Conservation (phyloP, 2,797 vertebrate genomes). For the Rhynchonycteris naso region DNA sequence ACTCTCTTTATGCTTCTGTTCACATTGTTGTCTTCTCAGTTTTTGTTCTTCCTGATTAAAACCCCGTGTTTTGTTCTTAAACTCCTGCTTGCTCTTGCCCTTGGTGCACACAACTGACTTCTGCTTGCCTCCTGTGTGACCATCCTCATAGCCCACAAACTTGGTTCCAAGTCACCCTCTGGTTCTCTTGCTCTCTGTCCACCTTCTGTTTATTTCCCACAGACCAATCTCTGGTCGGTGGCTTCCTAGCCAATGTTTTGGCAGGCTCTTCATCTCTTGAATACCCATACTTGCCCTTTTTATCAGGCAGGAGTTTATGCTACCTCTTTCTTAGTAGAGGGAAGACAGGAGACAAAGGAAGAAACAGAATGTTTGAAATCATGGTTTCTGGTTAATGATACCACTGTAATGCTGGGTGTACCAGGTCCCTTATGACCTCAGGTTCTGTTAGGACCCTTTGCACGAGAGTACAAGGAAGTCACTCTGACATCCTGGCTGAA, state of each 20-base stretch:
- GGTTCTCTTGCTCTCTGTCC: not conserved
- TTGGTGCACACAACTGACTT: not conserved
- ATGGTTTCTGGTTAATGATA: not conserved
- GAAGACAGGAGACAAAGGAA: not conserved
- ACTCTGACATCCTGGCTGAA: not conserved
- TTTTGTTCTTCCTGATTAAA: not conserved
- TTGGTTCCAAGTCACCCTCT: not conserved
- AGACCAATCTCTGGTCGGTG: not conserved
- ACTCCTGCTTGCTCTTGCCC: not conserved
- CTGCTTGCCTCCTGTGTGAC: not conserved
- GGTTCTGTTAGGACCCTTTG: not conserved
- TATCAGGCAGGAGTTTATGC: not conserved
- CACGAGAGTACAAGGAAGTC: not conserved
- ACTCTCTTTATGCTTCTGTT: not conserved
- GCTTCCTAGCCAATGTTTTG: not conserved
- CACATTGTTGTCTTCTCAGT: not conserved
- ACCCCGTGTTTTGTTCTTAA: not conserved
- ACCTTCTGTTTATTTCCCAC: not conserved
- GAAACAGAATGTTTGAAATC: not conserved
- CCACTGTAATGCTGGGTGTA: not conserved
- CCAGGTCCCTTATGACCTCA: not conserved
- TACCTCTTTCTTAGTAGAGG: not conserved
- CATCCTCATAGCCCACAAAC: rapidly evolving
- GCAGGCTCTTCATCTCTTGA: not conserved
- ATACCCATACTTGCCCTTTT: not conserved